A percentile compares a stretch with the other conserved stretches of the same genome.
Evolutionary conservation across 2,113 vertebrate species (phyloP).

Genomic region (Suricata suricatta): DNA sequence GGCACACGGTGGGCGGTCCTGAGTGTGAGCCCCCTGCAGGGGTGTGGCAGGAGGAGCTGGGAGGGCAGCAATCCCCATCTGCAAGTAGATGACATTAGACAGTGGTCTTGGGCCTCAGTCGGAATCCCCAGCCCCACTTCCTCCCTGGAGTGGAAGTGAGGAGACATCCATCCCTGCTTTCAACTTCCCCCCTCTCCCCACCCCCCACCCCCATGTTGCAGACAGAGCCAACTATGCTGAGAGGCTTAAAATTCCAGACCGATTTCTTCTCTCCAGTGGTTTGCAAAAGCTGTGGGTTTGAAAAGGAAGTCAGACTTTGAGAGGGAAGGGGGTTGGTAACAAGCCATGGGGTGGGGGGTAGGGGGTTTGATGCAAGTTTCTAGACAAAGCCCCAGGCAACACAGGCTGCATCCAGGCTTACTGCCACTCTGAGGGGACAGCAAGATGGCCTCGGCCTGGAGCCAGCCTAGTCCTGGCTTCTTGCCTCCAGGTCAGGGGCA

Average conservation of each 20-base stretch:
- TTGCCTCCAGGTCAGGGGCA: background rate
- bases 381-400: background rate
- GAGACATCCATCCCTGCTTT: background rate
- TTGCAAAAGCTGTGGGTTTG: background rate
- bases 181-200: no score
- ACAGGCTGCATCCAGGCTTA: background rate
- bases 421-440: no score
- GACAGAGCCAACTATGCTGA: background rate
- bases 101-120: background rate
- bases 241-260: conserved; percentile 27
- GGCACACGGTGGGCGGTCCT: rapidly evolving
- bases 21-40: background rate
- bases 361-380: background rate
- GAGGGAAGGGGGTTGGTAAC: background rate
- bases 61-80: rapidly evolving
- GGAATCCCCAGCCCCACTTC: background rate
- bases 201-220: background rate
- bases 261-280: background rate
- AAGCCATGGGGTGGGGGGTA: no score
- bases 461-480: background rate
- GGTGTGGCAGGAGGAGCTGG: background rate
- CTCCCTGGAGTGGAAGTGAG: background rate
- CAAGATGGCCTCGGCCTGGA: background rate
- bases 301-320: background rate
- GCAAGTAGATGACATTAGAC: background rate